phyloP scores from a whole-genome alignment of 2,113 vertebrate species.

The Brienomyrus brachyistius region DNA sequence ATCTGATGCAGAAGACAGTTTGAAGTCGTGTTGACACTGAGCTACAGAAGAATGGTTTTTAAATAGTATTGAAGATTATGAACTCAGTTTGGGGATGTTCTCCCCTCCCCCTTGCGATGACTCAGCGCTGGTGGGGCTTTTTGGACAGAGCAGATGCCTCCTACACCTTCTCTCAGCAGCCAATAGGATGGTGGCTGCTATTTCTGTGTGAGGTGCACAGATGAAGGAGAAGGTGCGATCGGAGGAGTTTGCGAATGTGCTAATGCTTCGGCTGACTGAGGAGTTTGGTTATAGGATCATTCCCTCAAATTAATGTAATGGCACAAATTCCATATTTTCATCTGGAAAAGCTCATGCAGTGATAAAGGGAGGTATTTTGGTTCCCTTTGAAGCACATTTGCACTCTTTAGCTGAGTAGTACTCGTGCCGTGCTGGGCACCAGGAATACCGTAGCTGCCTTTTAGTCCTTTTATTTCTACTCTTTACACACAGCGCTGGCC shows the following conservation, averaged over 20 bases:
- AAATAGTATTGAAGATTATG: too few species aligned
- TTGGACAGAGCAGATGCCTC: constrained; percentile 1
- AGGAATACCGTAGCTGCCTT: background rate
- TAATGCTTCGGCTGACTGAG: background rate
- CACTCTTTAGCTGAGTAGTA: background rate
- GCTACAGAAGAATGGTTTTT: background rate
- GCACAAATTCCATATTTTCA: background rate
- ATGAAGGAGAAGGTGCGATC: background rate
- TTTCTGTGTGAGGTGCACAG: background rate
- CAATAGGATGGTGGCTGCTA: background rate
- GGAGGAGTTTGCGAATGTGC: background rate
- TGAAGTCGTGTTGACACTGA: background rate
- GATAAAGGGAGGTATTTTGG: background rate
- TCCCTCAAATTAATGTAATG: background rate
- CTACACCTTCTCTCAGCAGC: background rate
- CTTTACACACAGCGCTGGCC: background rate
- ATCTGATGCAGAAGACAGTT: constrained; percentile 25
- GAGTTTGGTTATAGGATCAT: background rate
- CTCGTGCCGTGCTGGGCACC: background rate
- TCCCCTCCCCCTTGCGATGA: background rate
- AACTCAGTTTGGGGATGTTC: background rate
- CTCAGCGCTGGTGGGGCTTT: background rate
- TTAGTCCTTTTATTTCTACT: background rate
- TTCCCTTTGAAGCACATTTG: background rate
- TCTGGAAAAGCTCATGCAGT: background rate